Evolutionary conservation across 2,797 vertebrate species (phyloP), one percentile per base, ranked within the genome.

Genomic region (Hyperoplus immaculatus): DNA sequence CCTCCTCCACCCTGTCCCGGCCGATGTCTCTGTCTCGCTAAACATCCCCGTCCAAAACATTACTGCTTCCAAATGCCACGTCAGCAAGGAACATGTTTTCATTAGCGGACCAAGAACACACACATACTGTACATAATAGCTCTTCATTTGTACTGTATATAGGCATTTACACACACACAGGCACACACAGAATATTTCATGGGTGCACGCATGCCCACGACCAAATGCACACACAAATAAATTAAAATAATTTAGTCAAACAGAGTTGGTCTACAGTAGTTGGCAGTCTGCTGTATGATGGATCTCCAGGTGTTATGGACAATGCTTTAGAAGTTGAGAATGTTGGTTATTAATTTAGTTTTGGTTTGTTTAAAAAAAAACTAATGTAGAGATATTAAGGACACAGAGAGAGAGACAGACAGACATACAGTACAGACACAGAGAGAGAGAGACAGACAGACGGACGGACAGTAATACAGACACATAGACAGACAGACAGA

Each of bases 1-100:
- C 57, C 54, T 56, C 55, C 79, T 39, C 70, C 87, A 72, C 84
- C 84, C 84, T 43, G 72, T 88, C 82, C 79, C 84, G 57, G 79
- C 68, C 80, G 84, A 90, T 53, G 51, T 78, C 73, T 77, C 70
- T 72, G 82, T 83, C 81, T 70, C 56, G 2, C 69, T 75, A 73
- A 82, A 84, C 49, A 78, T 77, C 64, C 78, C 53, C 36, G 72
- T 87, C 83, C 87, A 80, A 77, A 88, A 14, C 0, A 11, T 60
- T 56, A 18, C 70, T 71, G 18, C 15, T 75, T 87, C 77, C 84
- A 83, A 88, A 77, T 69, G 65, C 69, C 77, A 76, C 69, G 62
- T 84, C 77, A 84, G 56, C 55, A 46, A 77, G 59, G 47, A 86
- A 54, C 60, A 76, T n/a, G 78, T 77, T 85, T 74, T 80, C 77